Conservation (phyloP, 2,113 vertebrate genomes). For the Ursus arctos region DNA sequence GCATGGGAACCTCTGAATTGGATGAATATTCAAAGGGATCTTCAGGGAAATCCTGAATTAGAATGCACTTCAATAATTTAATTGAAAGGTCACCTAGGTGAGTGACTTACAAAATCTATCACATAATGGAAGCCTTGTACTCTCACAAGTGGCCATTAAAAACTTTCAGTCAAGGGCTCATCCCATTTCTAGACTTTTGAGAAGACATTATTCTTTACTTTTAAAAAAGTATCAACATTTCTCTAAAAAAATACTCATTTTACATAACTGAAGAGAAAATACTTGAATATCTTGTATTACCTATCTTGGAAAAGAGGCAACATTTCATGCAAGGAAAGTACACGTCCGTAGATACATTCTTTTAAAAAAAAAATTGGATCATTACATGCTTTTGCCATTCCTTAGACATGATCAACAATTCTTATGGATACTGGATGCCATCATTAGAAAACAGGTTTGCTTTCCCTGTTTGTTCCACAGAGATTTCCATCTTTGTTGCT, state of each 20-base stretch:
- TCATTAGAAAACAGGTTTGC: not conserved
- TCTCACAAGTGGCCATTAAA: not conserved
- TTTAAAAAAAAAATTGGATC: not conserved
- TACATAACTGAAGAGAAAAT: not conserved
- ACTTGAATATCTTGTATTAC: not conserved
- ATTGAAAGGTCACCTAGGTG: constrained; percentile 43
- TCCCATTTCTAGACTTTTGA: not conserved
- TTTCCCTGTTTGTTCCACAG: not conserved
- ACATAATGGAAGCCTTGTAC: not conserved
- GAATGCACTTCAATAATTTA: constrained; percentile 46
- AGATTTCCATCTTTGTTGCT: not conserved
- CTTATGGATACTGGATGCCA: not conserved
- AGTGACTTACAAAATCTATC: constrained; percentile 38
- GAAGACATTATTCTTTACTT: not conserved
- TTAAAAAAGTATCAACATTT: not conserved
- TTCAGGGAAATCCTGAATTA: constrained; percentile 50
- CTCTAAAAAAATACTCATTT: not conserved
- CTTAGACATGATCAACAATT: not conserved
- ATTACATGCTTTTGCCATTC: not conserved
- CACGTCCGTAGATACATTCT: not conserved
- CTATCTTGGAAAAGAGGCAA: not conserved
- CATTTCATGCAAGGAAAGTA: not conserved
- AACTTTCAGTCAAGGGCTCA: constrained; percentile 11
- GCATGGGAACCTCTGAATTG: constrained; percentile 1
- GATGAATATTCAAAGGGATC: constrained; percentile 56